Evolutionary conservation across 2,797 vertebrate genomes (phyloP).

Genomic region (Hapalemur alaotrensis): DNA sequence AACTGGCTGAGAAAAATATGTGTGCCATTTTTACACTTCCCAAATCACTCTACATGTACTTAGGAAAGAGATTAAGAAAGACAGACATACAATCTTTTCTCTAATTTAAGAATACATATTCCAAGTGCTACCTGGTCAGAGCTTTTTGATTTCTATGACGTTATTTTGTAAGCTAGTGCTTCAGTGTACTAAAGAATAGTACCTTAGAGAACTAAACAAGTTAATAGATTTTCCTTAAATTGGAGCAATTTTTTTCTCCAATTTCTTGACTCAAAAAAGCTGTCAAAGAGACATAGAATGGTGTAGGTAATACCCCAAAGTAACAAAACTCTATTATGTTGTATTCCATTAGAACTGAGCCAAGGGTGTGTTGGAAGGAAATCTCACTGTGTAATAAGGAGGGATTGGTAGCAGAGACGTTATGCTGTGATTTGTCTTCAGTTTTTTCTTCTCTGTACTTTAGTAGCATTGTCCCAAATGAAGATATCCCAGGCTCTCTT

Average conservation of each 20-base stretch:
- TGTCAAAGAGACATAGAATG: slow-evolving; percentile 46
- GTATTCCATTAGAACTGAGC: slow-evolving; percentile 11
- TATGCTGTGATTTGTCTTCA: background rate
- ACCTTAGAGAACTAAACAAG: slow-evolving; percentile 24
- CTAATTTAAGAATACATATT: slow-evolving; percentile 26
- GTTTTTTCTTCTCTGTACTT: background rate
- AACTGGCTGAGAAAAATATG: background rate
- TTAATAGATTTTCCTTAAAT: slow-evolving; percentile 65
- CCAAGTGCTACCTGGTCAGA: background rate
- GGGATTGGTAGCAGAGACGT: background rate
- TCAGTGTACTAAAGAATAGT: background rate
- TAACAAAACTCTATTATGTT: slow-evolving; percentile 47
- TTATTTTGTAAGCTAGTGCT: slow-evolving; percentile 48
- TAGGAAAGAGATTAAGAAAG: background rate
- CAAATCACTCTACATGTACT: background rate
- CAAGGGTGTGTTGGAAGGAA: slow-evolving; percentile 14
- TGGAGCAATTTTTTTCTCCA: slow-evolving; percentile 56
- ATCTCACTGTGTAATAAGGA: slow-evolving; percentile 7
- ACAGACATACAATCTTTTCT: background rate
- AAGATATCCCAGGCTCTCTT: slow-evolving; percentile 5
- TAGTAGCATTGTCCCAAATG: background rate
- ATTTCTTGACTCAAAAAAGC: slow-evolving; percentile 59
- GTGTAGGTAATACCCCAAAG: slow-evolving; percentile 41
- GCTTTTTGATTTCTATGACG: background rate
- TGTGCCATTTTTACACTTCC: background rate